These are phyloP conservation scores for Aphelenchoides besseyi DNA, from an alignment of 1,140 invertebrate genomes.

Conservation along the genomic window DNA sequence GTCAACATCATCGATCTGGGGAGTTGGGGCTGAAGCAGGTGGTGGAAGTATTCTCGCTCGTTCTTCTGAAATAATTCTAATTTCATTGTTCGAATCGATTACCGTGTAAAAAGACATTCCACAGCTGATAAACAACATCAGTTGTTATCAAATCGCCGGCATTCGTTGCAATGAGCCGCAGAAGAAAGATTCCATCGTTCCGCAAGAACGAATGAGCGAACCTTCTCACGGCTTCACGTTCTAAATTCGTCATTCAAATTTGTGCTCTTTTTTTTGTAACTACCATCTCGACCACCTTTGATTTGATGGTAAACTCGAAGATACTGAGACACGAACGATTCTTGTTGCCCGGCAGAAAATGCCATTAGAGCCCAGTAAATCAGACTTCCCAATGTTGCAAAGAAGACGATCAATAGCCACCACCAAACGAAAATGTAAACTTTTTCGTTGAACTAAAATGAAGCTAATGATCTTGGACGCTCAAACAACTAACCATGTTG, in stretches of 20 bases:
- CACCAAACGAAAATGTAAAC: conserved; percentile 63
- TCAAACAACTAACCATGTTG: conserved; percentile 6
- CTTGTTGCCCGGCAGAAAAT: conserved; percentile 25
- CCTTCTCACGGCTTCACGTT: conserved; percentile 34
- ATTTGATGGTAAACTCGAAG: conserved; percentile 37
- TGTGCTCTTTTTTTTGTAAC: neutral
- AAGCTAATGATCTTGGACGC: neutral
- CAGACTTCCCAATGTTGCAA: conserved; percentile 48
- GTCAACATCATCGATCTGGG: neutral
- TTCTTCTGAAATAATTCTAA: neutral
- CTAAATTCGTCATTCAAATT: conserved; percentile 30
- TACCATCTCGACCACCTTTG: conserved; percentile 10
- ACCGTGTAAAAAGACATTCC: conserved; percentile 49
- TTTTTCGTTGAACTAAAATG: conserved; percentile 63
- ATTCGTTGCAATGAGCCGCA: conserved; percentile 57
- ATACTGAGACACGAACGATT: conserved; percentile 41
- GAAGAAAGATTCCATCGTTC: conserved; percentile 62
- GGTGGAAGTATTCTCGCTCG: neutral
- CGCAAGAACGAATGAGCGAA: conserved; percentile 61
- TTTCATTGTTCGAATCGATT: conserved; percentile 16
- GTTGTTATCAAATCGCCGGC: conserved; percentile 61
- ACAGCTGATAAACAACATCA: conserved; percentile 54
- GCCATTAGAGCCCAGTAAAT: conserved; percentile 46
- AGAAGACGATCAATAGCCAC: conserved; percentile 60
- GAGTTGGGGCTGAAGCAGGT: neutral